These are phyloP conservation scores for Athrips mouffetella DNA, from an alignment of 2,888 invertebrate genomes.

Conservation along the genomic window DNA sequence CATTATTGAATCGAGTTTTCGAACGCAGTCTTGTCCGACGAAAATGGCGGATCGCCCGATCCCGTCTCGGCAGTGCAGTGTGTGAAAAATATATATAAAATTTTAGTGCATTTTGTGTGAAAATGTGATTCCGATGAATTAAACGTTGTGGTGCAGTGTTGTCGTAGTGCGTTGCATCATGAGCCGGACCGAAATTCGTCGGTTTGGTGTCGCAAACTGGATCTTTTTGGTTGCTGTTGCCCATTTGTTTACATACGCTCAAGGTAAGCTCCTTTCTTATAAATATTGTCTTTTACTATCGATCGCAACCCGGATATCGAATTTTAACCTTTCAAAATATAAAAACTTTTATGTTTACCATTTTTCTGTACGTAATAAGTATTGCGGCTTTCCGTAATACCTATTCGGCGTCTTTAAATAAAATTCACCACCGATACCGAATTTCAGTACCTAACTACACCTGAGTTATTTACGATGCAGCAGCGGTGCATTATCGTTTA, in stretches of 20 bases:
- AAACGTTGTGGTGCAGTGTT: conserved; percentile 64
- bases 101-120: conserved; percentile 61
- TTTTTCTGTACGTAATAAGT: conserved; percentile 7
- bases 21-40: conserved; percentile 47
- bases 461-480: conserved; percentile 30
- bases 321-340: conserved; percentile 1
- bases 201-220: conserved; percentile 70
- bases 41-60: conserved; percentile 64
- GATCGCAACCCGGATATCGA: conserved; percentile 39
- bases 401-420: background rate
- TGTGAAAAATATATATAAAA: conserved; percentile 42
- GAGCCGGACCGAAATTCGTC: conserved; percentile 71
- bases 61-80: conserved; percentile 35
- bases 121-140: conserved; percentile 76
- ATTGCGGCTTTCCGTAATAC: background rate
- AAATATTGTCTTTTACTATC: conserved; percentile 65
- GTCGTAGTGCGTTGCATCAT: conserved; percentile 58
- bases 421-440: background rate
- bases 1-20: conserved; percentile 62
- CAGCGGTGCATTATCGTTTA: conserved; percentile 37
- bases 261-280: conserved; percentile 69
- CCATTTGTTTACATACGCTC: conserved; percentile 75
- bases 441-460: background rate
- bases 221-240: conserved; percentile 67
- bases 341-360: no score